phyloP scores from a whole-genome alignment of 1,140 invertebrate species.

The Bombus consobrinus region DNA sequence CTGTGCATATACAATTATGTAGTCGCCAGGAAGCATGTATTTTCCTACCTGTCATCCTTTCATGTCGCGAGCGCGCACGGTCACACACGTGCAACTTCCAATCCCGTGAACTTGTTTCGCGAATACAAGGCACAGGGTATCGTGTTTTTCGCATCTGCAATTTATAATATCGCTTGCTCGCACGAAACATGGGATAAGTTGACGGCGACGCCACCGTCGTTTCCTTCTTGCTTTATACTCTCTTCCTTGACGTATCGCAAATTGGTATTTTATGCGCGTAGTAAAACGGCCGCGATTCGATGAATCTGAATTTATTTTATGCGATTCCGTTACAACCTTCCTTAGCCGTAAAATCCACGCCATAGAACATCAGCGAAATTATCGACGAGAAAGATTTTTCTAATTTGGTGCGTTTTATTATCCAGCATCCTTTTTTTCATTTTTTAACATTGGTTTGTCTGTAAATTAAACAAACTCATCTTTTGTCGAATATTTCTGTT shows the following conservation, averaged over 20 bases:
- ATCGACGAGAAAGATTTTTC: too few relatives aligned
- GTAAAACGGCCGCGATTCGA: not conserved
- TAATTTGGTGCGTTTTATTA: too few relatives aligned
- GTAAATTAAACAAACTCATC: too few relatives aligned
- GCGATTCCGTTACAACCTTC: too few relatives aligned
- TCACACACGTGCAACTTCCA: not conserved
- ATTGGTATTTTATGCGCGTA: constrained; percentile 30
- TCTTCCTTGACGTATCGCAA: constrained; percentile 5
- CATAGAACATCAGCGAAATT: too few relatives aligned
- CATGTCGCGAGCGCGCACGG: not conserved
- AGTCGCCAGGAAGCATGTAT: not conserved
- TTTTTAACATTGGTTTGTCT: too few relatives aligned
- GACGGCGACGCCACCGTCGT: constrained; percentile 2
- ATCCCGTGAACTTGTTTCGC: not conserved
- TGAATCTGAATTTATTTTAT: not conserved
- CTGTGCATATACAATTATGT: constrained; percentile 9
- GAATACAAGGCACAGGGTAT: not conserved
- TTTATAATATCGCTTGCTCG: constrained; percentile 34
- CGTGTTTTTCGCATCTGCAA: constrained; percentile 26
- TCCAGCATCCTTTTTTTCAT: too few relatives aligned
- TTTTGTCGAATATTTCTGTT: too few relatives aligned
- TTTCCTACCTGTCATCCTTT: constrained; percentile 19
- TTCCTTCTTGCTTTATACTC: not conserved
- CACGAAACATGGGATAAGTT: constrained; percentile 7
- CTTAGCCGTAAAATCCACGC: too few relatives aligned